Evolutionary conservation across 2,888 invertebrate species (phyloP), one percentile per base, ranked within the genome.

Genomic region (Holacanthella duospinosa): DNA sequence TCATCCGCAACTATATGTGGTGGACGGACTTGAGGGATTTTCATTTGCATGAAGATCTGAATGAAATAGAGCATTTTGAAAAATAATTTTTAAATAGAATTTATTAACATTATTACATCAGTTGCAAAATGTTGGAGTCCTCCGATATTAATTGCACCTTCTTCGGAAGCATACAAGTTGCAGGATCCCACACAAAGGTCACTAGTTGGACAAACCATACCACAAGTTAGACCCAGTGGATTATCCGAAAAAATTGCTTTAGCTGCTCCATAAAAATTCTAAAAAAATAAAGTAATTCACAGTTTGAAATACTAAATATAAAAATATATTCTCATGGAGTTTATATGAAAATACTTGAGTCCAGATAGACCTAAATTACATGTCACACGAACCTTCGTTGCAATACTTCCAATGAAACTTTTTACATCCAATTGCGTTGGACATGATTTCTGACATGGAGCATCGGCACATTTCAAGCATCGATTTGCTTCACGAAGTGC

Each of bases 131-230:
- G 97, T 77, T 99, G 99, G 43, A 99, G 81, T 0, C 99, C 99
- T 0, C 97, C 96, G 74, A 99, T 99, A 76, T 99, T 99, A 74
- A 99, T 99, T 0, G 96, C 88, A 0, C 99, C 99, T 77, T 97
- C 96, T 77, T 99, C 99, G 12, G 87, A 85, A 0, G 95, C 97
- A 75, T 91, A 87, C 12, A 99, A 81, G 79, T 99, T 99, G 78
- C 97, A 99, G 0, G 95, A 94, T 0, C 97, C 97, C 0, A 96
- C 96, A 77, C 97, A 99, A 1, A 99, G 84, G 78, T 99, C 97
- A 75, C 94, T 95, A 0, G 97, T 97, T 1, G 97, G 97, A 73
- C 97, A 97, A 26, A 99, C 96, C 97, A 99, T 99, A 28, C 94
- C 94, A 74, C 94, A 94, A 0, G 93, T 92, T 1, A 95, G 80